These are phyloP conservation scores for Solea solea DNA, from an alignment of 2,113 vertebrate species.

Conservation along the genomic window DNA sequence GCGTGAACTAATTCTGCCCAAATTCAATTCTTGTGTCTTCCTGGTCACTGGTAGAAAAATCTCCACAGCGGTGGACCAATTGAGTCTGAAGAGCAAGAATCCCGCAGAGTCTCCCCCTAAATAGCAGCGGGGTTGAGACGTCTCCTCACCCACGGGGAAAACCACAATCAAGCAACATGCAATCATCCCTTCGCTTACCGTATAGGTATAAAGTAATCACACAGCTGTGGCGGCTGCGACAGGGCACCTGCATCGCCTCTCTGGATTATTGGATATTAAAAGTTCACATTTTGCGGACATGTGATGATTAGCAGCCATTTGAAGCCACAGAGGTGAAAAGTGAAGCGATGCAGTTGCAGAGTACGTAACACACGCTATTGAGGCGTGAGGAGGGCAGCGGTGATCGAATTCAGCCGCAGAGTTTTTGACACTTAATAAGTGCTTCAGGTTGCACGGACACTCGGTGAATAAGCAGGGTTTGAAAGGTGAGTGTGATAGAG, in stretches of 20 bases:
- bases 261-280: slow-evolving; percentile 27
- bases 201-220: slow-evolving; percentile 42
- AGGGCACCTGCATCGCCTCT: slow-evolving; percentile 49
- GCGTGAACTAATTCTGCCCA: slow-evolving; percentile 1
- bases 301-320: slow-evolving; percentile 22
- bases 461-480: slow-evolving; percentile 11
- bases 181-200: slow-evolving; percentile 47
- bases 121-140: not conserved
- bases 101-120: slow-evolving; percentile 8
- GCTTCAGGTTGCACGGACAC: not conserved
- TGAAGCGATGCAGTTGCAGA: not conserved
- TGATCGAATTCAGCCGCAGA: slow-evolving; percentile 1
- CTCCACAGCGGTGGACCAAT: slow-evolving; percentile 14
- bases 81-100: slow-evolving; percentile 16
- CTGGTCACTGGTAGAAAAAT: slow-evolving; percentile 22
- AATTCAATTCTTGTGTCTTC: slow-evolving; percentile 22
- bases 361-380: slow-evolving; percentile 4
- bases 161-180: slow-evolving; percentile 37
- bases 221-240: slow-evolving; percentile 26
- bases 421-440: slow-evolving; percentile 8
- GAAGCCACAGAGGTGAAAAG: slow-evolving; percentile 7
- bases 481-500: slow-evolving; percentile 31
- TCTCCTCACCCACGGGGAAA: slow-evolving; percentile 10
- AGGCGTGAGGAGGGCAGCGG: not conserved
- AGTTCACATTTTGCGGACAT: slow-evolving; percentile 32